Base-by-base conservation (phyloP, 2,888 invertebrate genomes). In the Orthosia gothica region DNA sequence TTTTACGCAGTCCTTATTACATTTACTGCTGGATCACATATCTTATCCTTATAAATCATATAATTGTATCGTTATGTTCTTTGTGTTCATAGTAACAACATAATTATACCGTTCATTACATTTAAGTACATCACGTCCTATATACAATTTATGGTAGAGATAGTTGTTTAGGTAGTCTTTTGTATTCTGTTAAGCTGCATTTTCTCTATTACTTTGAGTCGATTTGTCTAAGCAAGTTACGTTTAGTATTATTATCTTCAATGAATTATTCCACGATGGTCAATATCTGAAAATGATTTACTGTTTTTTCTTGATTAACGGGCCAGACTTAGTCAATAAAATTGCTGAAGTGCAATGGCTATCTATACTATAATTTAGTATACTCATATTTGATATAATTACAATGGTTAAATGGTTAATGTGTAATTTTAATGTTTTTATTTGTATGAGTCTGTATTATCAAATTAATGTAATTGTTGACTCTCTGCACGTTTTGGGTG, bases 31-130 rank as follows among this genome's bases (percentile, higher is more conserved):
- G 23, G 18, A 57, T 1, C 3, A 40, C 16, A 65, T 65, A 32
- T 66, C 52, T 61, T 61, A 66, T 55, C 75, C 75, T 66, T 75
- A 75, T 67, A 62, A 61, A 62, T 75, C 61, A 20, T 47, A n/a
- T 61, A 67, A 75, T 67, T 16, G 45, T 50, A 18, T 66, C 66
- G 54, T 75, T 75, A 61, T 47, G 47, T 61, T 54, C 23, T 75
- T 61, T 50, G 23, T 66, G 49, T 20, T 9, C 54, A 64, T 23
- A 12, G 32, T 47, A 54, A 64, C 32, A 47, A 54, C 23, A 18
- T 59, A 32, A 54, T 49, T 49, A 66, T 74, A 40, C 61, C 15
- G 18, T 61, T 26, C 40, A 59, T 61, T 74, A 62, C 5, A 16
- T n/a, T 23, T 23, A 74, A 26, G 32, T 64, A 13, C n/a, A 47